Evolutionary conservation across 2,888 invertebrate genomes (phyloP), one percentile per base, ranked within the genome.

Genomic region (Hyppa rectilinea): DNA sequence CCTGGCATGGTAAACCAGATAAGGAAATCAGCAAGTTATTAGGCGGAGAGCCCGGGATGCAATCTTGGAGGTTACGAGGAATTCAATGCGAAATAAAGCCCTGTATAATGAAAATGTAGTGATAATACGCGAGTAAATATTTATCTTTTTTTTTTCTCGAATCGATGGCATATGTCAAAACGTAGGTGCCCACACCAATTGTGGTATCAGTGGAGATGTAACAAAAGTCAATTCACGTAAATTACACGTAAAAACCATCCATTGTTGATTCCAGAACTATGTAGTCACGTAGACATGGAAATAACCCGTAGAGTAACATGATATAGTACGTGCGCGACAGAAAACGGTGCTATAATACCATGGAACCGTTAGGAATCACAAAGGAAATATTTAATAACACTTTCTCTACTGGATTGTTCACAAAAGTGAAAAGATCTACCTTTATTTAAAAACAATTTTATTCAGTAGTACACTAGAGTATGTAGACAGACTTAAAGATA

Each of bases 331-430:
- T 78, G 65, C 49, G 59, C 72, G 65, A 73, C 56, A 34, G 17
- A 61, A 47, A 53, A 66, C 36, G 4, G 10, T 61, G 23, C 34
- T 45, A 45, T n/a, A 38, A 47, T 31, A 23, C 12, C n/a, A 12
- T n/a, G 10, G 43, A 45, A 58, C 60, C 50, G 69, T 76, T 76
- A 60, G 7, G 17, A 55, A 50, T 31, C 49, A 80, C 56, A 63
- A 80, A 68, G 36, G 45, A 45, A 59, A 36, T 60, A 76, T 75
- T 75, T 80, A 75, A n/a, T 50, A 36, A 50, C 36, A 80, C 80
- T 80, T 79, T 80, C 80, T 55, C 47, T 20, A 20, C 12, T 31
- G 2, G 12, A 36, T 49, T 73, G 31, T 56, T 61, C 31, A 38
- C 26, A 47, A 7, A 53, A 10, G 17, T 45, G 20, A 49, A 49